Conservation (phyloP, 2,113 vertebrate species). For the Gasterosteus aculeatus region DNA sequence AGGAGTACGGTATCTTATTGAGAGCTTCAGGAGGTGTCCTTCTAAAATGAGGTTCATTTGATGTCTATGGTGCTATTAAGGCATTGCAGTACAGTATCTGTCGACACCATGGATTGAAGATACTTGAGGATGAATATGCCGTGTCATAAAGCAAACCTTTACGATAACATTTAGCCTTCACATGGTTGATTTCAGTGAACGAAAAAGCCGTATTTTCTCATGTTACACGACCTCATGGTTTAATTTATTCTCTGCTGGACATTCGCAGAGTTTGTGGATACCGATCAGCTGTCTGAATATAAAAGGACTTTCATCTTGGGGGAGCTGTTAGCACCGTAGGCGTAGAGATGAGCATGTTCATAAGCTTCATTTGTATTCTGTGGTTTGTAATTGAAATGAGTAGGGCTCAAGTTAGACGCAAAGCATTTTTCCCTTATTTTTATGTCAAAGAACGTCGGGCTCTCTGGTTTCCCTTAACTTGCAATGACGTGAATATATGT, state of each 20-base stretch:
- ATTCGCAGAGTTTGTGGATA: constrained; percentile 12
- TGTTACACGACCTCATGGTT: constrained; percentile 26
- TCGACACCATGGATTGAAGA: constrained; percentile 50
- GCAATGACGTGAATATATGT: constrained; percentile 10
- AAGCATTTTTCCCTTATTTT: constrained; percentile 6
- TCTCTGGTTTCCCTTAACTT: constrained; percentile 10
- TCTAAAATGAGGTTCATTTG: constrained; percentile 45
- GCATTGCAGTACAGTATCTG: constrained; percentile 73
- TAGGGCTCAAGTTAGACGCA: constrained; percentile 1
- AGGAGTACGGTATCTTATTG: constrained; percentile 33
- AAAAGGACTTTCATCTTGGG: constrained; percentile 22
- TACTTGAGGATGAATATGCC: constrained; percentile 60
- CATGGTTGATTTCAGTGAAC: constrained; percentile 18
- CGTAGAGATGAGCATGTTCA: constrained; percentile 15
- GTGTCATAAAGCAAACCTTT: constrained; percentile 36
- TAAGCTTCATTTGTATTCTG: constrained; percentile 4
- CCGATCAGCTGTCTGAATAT: constrained; percentile 21
- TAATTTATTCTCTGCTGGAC: constrained; percentile 24
- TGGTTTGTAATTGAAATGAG: constrained; percentile 10
- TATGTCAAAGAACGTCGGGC: constrained; percentile 1
- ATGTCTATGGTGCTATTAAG: constrained; percentile 75
- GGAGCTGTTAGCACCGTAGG: constrained; percentile 34
- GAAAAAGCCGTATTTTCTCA: constrained; percentile 31
- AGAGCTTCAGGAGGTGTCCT: constrained; percentile 45
- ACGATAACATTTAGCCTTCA: constrained; percentile 29